Conservation (phyloP, 2,113 vertebrate species). For the Pampusana beccarii region DNA sequence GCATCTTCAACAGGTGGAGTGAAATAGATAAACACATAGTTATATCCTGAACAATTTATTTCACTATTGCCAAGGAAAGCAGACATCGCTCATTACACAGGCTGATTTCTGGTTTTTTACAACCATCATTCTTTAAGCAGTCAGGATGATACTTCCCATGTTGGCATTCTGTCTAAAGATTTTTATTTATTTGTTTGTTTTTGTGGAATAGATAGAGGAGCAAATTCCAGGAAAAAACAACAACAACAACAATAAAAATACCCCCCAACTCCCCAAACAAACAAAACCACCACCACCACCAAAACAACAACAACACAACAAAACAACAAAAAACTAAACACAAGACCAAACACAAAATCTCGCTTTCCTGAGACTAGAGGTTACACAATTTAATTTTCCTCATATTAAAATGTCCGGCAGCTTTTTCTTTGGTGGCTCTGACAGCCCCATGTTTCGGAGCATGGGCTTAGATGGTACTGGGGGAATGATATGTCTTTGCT, state of each 20-base stretch:
- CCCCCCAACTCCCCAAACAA: too few relatives aligned
- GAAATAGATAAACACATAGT: not conserved
- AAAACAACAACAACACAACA: too few relatives aligned
- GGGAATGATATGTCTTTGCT: not conserved
- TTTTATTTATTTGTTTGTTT: not conserved
- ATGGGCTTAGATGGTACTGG: not conserved
- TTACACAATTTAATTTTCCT: not conserved
- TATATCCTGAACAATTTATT: not conserved
- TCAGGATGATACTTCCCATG: not conserved
- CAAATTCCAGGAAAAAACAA: not conserved
- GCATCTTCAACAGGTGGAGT: not conserved
- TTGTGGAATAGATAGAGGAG: not conserved
- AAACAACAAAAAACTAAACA: too few relatives aligned
- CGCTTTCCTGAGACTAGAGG: not conserved
- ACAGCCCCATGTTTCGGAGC: not conserved
- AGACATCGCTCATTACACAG: not conserved
- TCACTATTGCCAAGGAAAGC: not conserved
- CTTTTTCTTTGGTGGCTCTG: not conserved
- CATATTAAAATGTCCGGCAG: not conserved
- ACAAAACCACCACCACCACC: too few relatives aligned
- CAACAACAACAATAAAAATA: too few relatives aligned
- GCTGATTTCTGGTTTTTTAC: not conserved
- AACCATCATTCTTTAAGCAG: not conserved
- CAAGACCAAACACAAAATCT: not conserved
- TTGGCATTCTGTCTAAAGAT: not conserved